Percentiles rank a stretch among this genome's conserved stretches.
phyloP scores from a whole-genome alignment of 2,888 invertebrate species.

The Aleiodes leptofemur region DNA sequence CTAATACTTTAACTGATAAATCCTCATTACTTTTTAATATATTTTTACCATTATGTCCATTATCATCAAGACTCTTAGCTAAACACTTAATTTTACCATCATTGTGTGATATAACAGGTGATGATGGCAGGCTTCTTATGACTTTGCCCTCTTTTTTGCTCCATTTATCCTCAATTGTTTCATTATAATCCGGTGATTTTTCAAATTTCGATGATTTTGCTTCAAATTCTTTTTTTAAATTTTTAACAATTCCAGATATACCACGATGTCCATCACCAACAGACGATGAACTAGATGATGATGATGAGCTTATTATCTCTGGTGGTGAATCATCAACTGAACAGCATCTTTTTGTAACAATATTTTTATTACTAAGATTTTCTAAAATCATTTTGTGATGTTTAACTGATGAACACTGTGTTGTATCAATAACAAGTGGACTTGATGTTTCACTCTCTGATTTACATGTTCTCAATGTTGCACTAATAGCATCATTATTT shows the following conservation, averaged over 20 bases:
- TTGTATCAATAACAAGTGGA: conserved; percentile 74
- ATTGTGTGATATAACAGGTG: conserved; percentile 80
- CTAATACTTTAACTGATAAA: conserved; percentile 84
- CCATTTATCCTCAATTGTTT: conserved; percentile 59
- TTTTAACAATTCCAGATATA: conserved; percentile 86
- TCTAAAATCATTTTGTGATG: conserved; percentile 77
- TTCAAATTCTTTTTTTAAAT: conserved; percentile 92
- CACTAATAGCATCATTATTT: conserved; percentile 68
- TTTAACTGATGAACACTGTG: conserved; percentile 77
- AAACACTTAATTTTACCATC: conserved; percentile 56
- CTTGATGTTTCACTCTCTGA: conserved; percentile 74
- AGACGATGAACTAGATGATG: conserved; percentile 51
- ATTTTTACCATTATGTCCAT: conserved; percentile 5
- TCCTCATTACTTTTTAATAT: conserved; percentile 77
- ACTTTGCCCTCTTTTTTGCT: conserved; percentile 68
- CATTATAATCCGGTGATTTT: conserved; percentile 61
- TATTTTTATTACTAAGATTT: conserved; percentile 73
- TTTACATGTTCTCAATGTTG: conserved; percentile 68
- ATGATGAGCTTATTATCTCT: conserved; percentile 51
- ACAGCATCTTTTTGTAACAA: conserved; percentile 66
- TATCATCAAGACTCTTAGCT: neutral
- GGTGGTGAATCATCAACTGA: conserved; percentile 72
- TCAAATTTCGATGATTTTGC: conserved; percentile 79
- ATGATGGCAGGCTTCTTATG: conserved; percentile 73
- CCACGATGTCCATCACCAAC: conserved; percentile 70